Evolutionary conservation across 2,888 invertebrate species (phyloP).

Genomic region (Azorinus chamasolen): DNA sequence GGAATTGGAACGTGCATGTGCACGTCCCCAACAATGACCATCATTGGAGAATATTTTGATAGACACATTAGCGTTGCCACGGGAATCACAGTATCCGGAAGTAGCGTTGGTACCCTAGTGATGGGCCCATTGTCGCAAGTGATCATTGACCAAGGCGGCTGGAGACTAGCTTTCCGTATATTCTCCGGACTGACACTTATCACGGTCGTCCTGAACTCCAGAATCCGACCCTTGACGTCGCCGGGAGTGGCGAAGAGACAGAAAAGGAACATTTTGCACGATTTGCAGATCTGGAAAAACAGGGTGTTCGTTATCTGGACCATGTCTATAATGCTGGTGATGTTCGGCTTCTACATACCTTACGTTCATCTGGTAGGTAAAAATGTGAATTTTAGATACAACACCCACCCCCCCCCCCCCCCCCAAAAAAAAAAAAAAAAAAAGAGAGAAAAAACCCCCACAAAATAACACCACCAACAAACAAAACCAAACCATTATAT

Average conservation of each 20-base stretch:
- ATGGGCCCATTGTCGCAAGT: constrained; percentile 76
- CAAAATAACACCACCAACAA: too few relatives aligned
- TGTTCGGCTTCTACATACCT: constrained; percentile 82
- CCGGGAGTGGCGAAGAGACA: constrained; percentile 28
- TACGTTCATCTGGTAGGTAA: constrained; percentile 81
- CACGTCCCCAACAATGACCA: constrained; percentile 78
- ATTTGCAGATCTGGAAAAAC: constrained; percentile 80
- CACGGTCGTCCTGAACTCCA: constrained; percentile 59
- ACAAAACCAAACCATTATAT: too few relatives aligned
- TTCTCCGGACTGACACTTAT: constrained; percentile 66
- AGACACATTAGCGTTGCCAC: constrained; percentile 77
- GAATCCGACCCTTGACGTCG: constrained; percentile 57
- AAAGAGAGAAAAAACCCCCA: too few relatives aligned
- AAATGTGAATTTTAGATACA: too few relatives aligned
- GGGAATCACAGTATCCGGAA: constrained; percentile 78
- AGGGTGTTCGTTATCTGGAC: constrained; percentile 78
- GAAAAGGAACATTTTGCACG: constrained; percentile 62
- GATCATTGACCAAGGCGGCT: constrained; percentile 71
- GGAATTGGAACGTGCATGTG: constrained; percentile 79
- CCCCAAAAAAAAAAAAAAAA: too few relatives aligned
- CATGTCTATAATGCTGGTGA: constrained; percentile 72
- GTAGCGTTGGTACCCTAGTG: constrained; percentile 78
- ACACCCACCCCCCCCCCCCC: too few relatives aligned
- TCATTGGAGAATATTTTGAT: constrained; percentile 78
- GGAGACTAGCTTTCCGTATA: constrained; percentile 74